Base-by-base conservation (phyloP, 2,888 invertebrate genomes). In the Ceramica pisi region DNA sequence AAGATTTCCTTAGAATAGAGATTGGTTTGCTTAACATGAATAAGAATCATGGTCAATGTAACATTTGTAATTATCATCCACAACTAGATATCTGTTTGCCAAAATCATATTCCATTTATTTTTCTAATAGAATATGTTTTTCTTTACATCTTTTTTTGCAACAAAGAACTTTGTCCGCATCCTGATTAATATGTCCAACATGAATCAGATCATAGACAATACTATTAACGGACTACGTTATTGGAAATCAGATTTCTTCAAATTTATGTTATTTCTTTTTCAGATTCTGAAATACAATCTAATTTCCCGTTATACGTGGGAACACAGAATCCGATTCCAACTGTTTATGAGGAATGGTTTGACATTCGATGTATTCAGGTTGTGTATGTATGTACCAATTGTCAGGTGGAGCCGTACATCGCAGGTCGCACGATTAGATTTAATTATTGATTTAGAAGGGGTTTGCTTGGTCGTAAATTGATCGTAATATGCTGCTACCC, bases 371-470 rank as follows among this genome's bases (percentile, higher is more conserved):
- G 50, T 65, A 50, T 59, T 6, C 44, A 16, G 14, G 57, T 50
- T 51, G 16, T 63, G 53, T 48, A 26, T 56, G 46, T 12, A 68
- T 35, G 23, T 21, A 8, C 19, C 12, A 26, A 21, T 12, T 23
- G 55, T 19, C 67, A 80, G 53, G 35, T 63, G 59, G 44, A 2
- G 26, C 14, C 23, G 38, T 41, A 19, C 35, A 56, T 53, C 21
- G n/a, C 35, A 46, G 48, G 41, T 67, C 53, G 16, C 65, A 55
- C 71, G 63, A 55, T 81, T 59, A 50, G 19, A 59, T 62, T 81
- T 46, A 70, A 70, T 76, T 51, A 70, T 70, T 78, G 48, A 78
- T 69, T 44, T 21, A 65, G 35, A 44, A 38, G n/a, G 77, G 57
- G 14, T 46, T 46, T 35, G 53, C 19, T 31, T 48, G 26, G 35